Conservation (phyloP, 2,797 vertebrate species). For the Mus spretus region DNA sequence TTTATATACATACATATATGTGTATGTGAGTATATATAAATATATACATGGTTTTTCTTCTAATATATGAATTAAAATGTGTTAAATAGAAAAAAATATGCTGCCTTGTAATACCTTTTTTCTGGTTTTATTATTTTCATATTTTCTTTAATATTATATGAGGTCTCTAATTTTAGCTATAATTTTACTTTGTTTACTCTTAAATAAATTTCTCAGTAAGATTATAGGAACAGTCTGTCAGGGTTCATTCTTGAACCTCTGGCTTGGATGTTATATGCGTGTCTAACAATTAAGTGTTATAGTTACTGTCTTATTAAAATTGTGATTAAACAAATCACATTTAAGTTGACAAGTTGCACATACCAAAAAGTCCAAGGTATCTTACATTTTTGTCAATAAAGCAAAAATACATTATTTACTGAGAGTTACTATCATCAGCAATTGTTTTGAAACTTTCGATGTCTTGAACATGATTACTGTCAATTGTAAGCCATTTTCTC, state of each 20-base stretch:
- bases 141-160: background rate
- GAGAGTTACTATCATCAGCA: background rate
- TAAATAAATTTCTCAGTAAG: background rate
- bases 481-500: conserved; percentile 13
- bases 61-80: background rate
- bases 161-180: background rate
- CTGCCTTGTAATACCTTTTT: background rate
- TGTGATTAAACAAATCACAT: background rate
- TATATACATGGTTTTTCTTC: background rate
- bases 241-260: background rate
- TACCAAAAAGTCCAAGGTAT: background rate
- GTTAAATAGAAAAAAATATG: background rate
- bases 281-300: background rate
- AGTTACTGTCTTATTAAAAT: background rate
- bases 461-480: background rate
- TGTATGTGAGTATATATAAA: background rate
- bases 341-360: background rate
- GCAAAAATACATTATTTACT: conserved; percentile 9
- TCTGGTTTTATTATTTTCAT: background rate
- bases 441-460: conserved; percentile 28
- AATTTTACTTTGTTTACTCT: background rate
- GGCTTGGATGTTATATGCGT: background rate
- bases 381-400: background rate
- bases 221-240: background rate
- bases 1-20: background rate